Base-by-base conservation (phyloP, 2,888 invertebrate genomes). In the Teinopalpus imperialis region DNA sequence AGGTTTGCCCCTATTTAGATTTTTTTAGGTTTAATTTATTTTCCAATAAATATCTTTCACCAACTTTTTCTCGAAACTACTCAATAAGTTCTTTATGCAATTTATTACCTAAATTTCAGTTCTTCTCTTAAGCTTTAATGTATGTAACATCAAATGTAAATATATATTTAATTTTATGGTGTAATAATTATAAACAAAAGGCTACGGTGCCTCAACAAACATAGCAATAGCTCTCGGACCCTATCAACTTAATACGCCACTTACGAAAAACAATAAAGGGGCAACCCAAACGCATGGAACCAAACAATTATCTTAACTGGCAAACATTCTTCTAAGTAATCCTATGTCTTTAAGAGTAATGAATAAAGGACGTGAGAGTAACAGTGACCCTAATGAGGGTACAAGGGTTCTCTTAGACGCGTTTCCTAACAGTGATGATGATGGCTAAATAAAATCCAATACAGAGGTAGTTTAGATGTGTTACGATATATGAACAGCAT, bases 391-490 rank as follows among this genome's bases (percentile, higher is more conserved):
- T 81, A 83, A 82, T 80, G 77, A 79, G 74, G 70, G 79, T 71
- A 69, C 44, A 68, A 35, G 36, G 65, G 63, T 57, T 65, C 64
- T 67, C 74, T 64, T 69, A 59, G 69, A 78, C 74, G 76, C 74
- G 71, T 71, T 69, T 57, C 63, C 62, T 75, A 75, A 79, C 69
- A 55, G 67, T 65, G 64, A 71, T 72, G 70, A 69, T 80, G 74
- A 79, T 81, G 68, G 73, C 69, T 58, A 60, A 74, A 80, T 82
- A 81, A 82, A 82, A 82, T 81, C 76, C 80, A 80, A 83, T 79
- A 74, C 20, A 34, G 10, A 4, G 3, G 2, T 2, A 2, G 10
- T 3, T 5, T 27, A 12, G 27, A 5, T 6, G 9, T 26, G 8
- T 1, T 10, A 27, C 27, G 12, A 27, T 10, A 27, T 29, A 7